Evolutionary conservation across 2,888 invertebrate species (phyloP).

Genomic region (Syrphus vitripennis): DNA sequence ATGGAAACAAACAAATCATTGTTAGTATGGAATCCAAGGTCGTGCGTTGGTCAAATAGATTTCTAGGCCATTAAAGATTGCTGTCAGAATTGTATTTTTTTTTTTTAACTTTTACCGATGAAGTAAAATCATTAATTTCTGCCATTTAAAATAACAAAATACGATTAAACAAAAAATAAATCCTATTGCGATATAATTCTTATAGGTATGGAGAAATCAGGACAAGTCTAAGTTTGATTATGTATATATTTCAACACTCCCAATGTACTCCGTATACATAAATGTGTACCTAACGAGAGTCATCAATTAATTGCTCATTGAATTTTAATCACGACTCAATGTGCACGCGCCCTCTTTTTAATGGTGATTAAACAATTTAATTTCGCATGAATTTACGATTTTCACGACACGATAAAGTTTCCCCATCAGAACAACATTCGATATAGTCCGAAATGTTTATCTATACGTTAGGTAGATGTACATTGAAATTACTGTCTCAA

Average conservation of each 20-base stretch:
- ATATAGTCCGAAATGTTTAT: conserved; percentile 20
- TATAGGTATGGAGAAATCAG: background rate
- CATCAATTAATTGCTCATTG: conserved; percentile 60
- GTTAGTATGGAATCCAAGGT: background rate
- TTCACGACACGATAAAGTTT: conserved; percentile 42
- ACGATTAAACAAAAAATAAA: too few species aligned
- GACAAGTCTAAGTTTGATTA: background rate
- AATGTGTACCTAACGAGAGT: background rate
- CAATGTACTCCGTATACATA: background rate
- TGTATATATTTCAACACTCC: conserved; percentile 8
- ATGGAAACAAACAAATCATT: background rate
- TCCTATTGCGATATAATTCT: background rate
- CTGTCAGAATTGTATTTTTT: background rate
- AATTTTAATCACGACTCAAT: conserved; percentile 61
- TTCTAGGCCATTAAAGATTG: background rate
- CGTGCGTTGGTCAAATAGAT: background rate
- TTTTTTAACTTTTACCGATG: too few species aligned
- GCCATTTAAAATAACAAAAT: too few species aligned
- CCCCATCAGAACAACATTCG: conserved; percentile 16
- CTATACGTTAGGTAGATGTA: background rate
- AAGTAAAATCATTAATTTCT: background rate
- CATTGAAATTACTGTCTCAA: background rate
- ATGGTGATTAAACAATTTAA: conserved; percentile 68
- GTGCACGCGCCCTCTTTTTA: conserved; percentile 52
- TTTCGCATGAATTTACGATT: conserved; percentile 63